Evolutionary conservation across 2,797 vertebrate genomes (phyloP), one percentile per base, ranked within the genome.

Genomic region (Muraenolepis orangiensis): DNA sequence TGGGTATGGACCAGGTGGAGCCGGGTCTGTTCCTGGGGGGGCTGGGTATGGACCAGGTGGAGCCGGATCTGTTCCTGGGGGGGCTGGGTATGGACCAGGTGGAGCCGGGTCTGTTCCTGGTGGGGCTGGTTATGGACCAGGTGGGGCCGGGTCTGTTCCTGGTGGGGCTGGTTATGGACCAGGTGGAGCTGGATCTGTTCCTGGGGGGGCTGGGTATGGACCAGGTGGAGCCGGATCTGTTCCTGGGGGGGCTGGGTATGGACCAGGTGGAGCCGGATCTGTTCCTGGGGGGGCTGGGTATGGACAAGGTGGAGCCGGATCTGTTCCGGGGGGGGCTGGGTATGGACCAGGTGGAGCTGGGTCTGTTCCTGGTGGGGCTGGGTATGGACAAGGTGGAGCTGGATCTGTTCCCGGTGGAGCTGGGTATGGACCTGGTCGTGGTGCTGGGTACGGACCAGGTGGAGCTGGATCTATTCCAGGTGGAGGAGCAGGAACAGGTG

Each of bases 91-190:
- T 72, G 76, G 68, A 18, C 66, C 69, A 46, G 42, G 42, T 34
- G 78, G 76, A 2, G 66, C 78, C 0, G 80, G 81, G 0, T 87
- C 67, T 67, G 82, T 83, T 64, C 79, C 78, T 79, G 66, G 73
- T 74, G 81, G 78, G 46, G 70, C 70, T n/a, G 69, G 74, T 2
- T 71, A 78, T 0, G 80, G 80, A 14, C 68, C 74, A 36, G 74
- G 74, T n/a, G 79, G 77, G n/a, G 34, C 79, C 92, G 91, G 83
- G 10, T 92, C 10, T 40, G 38, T 40, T 40, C 38, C 38, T 40
- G 38, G 38, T 51, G 38, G 38, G 38, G 30, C 79, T 12, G 38
- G 38, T 11, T 40, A 8, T 11, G 38, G 11, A 11, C 38, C 38
- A 11, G 38, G 38, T 38, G 78, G 76, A 3, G 69, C n/a, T 66